Percentiles rank a stretch among this genome's conserved stretches.
These are phyloP conservation scores for Campoletis sonorensis DNA, from an alignment of 1,140 invertebrate genomes.

Conservation along the genomic window DNA sequence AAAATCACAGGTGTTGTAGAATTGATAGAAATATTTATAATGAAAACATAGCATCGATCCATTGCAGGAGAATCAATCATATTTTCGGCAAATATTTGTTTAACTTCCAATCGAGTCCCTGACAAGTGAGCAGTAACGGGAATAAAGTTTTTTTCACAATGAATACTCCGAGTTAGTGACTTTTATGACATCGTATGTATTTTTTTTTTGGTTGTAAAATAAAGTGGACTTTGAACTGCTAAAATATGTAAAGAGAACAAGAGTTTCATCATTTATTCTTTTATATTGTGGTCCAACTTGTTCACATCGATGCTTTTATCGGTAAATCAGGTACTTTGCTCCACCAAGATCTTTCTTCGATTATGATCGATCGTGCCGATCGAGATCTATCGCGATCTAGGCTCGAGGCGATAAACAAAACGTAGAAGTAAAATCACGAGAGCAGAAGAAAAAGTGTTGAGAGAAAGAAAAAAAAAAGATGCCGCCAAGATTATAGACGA, in stretches of 20 bases:
- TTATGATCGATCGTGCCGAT: neutral
- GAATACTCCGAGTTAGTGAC: neutral
- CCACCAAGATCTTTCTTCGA: neutral
- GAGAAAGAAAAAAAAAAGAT: constrained; percentile 26
- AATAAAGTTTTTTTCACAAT: neutral
- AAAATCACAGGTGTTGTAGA: too few species aligned
- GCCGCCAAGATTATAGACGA: constrained; percentile 18
- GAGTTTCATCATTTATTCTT: neutral
- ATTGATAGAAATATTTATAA: too few species aligned
- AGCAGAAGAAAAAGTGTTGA: neutral
- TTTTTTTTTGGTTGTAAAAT: neutral
- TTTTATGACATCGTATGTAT: neutral
- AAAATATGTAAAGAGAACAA: neutral
- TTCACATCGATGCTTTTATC: neutral
- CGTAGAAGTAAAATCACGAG: neutral
- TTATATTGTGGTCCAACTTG: neutral
- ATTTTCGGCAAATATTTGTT: neutral
- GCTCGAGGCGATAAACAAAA: neutral
- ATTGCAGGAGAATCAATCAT: too few species aligned
- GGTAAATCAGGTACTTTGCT: neutral
- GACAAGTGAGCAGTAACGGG: neutral
- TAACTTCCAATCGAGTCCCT: neutral
- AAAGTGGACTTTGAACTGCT: neutral
- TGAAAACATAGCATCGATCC: too few species aligned
- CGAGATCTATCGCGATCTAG: neutral